A percentile compares a stretch with the other conserved stretches of the same genome.
phyloP scores from a whole-genome alignment of 2,797 vertebrate genomes.

The Sphenodon punctatus region DNA sequence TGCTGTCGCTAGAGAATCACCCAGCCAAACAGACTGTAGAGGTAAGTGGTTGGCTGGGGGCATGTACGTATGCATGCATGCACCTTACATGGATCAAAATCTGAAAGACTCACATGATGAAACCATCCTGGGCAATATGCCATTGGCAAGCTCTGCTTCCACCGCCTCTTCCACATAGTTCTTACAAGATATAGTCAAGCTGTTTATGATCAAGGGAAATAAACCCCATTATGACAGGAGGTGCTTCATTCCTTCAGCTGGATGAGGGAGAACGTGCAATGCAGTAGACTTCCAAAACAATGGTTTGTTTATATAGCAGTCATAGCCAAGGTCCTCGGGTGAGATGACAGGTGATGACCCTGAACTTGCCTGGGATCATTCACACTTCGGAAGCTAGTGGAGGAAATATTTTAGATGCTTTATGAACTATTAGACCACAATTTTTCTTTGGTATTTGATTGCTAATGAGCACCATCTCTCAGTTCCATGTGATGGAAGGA shows the following conservation, averaged over 20 bases:
- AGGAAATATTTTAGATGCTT: neutral
- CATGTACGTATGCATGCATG: neutral
- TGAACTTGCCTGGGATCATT: neutral
- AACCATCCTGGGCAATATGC: accelerated
- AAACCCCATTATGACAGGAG: neutral
- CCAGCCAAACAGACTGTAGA: slow-evolving; percentile 96
- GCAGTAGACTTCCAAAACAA: too few relatives aligned
- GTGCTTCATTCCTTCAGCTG: neutral
- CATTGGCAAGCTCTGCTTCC: neutral
- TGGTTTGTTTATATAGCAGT: accelerated
- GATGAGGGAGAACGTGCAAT: too few relatives aligned
- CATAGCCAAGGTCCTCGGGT: accelerated
- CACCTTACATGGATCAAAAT: accelerated
- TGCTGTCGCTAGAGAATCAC: slow-evolving; percentile 92
- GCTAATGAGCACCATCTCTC: neutral
- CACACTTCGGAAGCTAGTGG: neutral
- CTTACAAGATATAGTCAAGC: neutral
- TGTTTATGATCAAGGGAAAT: neutral
- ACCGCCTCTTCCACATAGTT: neutral
- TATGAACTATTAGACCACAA: neutral
- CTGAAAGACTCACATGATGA: neutral
- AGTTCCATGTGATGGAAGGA: neutral
- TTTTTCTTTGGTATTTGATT: neutral
- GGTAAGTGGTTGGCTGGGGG: slow-evolving; percentile 71
- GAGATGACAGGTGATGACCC: neutral